Evolutionary conservation across 2,113 vertebrate species (phyloP).

Genomic region (Hipposideros armiger): DNA sequence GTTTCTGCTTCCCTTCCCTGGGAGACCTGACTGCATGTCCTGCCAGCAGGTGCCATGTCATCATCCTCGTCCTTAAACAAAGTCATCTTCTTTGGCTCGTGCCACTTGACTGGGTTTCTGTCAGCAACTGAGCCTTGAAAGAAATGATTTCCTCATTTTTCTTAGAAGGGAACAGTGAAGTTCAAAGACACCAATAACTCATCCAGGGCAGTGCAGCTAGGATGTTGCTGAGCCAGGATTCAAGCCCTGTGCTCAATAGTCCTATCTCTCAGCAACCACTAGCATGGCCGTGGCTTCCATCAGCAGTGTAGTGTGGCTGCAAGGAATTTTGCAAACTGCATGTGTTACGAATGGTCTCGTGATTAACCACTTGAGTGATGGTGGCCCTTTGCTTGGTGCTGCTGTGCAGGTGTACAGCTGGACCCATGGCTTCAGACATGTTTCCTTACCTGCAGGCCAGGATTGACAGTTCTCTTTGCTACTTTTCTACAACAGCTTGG

Average conservation of each 20-base stretch:
- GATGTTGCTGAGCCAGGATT: rapidly evolving
- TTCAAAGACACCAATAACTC: not conserved
- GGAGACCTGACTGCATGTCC: rapidly evolving
- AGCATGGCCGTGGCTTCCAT: not conserved
- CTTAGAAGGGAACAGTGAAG: constrained; percentile 7
- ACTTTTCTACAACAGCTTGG: not conserved
- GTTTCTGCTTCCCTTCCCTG: not conserved
- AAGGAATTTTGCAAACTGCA: not conserved
- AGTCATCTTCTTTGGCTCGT: not conserved
- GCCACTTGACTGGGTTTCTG: not conserved
- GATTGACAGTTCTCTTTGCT: not conserved
- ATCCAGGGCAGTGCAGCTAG: not conserved
- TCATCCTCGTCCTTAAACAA: not conserved
- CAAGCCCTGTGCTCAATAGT: rapidly evolving
- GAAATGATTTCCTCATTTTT: not conserved
- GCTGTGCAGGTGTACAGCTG: not conserved
- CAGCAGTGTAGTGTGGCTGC: not conserved
- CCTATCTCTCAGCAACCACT: not conserved
- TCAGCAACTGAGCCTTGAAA: not conserved
- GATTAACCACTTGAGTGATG: rapidly evolving
- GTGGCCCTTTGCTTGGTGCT: not conserved
- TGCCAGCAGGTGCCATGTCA: not conserved
- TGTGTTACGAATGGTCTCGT: not conserved
- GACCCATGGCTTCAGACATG: not conserved
- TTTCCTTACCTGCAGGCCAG: not conserved